Percentiles rank a stretch among this genome's conserved stretches.
phyloP scores from a whole-genome alignment of 2,113 vertebrate genomes.

The Tachysurus fulvidraco region DNA sequence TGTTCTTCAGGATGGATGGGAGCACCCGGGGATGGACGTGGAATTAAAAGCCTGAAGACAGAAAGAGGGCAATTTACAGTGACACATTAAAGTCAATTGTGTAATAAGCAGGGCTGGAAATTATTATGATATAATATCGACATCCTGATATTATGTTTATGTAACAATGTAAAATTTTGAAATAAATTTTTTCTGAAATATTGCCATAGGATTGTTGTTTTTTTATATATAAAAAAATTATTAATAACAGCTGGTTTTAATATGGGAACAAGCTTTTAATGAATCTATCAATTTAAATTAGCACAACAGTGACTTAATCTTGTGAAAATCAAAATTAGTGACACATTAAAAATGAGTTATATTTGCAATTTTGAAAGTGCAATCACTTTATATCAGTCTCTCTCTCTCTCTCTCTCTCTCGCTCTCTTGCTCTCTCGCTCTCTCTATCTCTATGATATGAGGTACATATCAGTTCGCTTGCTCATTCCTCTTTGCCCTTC shows the following conservation, averaged over 20 bases:
- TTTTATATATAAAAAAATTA: neutral
- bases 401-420: neutral
- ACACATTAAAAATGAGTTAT: neutral
- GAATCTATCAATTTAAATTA: too few relatives aligned
- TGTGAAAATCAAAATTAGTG: neutral
- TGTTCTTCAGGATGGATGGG: conserved; percentile 69
- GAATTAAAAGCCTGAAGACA: neutral
- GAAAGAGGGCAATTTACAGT: conserved; percentile 57
- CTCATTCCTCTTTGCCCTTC: neutral
- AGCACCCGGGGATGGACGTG: conserved; percentile 58
- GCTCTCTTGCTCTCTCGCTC: neutral
- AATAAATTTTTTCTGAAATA: too few relatives aligned
- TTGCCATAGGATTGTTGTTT: neutral
- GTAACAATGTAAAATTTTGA: neutral
- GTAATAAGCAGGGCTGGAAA: neutral
- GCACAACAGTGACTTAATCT: neutral
- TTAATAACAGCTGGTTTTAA: neutral
- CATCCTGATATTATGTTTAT: neutral
- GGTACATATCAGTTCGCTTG: neutral
- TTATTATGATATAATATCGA: neutral
- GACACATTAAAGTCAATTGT: conserved; percentile 64
- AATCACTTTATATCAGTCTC: neutral
- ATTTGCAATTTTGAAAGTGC: neutral
- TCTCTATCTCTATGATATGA: neutral
- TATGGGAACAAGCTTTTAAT: too few relatives aligned